Conservation (phyloP, 2,888 invertebrate genomes). For the Drosophila anomalata region DNA sequence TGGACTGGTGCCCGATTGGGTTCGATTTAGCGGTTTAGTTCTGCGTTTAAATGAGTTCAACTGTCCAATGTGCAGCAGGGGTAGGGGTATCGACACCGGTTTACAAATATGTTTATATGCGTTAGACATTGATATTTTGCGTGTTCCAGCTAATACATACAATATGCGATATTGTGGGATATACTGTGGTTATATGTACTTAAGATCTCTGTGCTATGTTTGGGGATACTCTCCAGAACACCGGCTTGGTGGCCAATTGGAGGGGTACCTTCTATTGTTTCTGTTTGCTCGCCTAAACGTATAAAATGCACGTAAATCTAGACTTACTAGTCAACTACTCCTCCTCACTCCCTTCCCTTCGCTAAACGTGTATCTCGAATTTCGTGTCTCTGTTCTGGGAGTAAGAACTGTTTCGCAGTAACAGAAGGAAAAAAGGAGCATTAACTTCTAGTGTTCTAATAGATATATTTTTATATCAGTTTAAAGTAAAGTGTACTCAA, state of each 20-base stretch:
- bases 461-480: slow-evolving; percentile 45
- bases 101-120: slow-evolving; percentile 14
- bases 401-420: neutral
- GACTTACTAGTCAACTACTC: slow-evolving; percentile 57
- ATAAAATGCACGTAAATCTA: slow-evolving; percentile 72
- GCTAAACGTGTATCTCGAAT: slow-evolving; percentile 3
- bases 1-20: neutral
- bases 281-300: slow-evolving; percentile 53
- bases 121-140: slow-evolving; percentile 29
- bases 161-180: slow-evolving; percentile 10
- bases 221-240: no score
- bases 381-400: neutral
- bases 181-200: neutral
- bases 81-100: slow-evolving; percentile 15
- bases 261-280: slow-evolving; percentile 2
- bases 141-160: slow-evolving; percentile 28
- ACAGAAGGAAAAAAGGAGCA: slow-evolving; percentile 16
- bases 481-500: slow-evolving; percentile 64
- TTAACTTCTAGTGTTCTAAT: slow-evolving; percentile 33
- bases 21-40: neutral
- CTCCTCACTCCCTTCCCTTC: slow-evolving; percentile 23
- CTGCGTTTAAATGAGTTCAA: slow-evolving; percentile 9
- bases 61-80: slow-evolving; percentile 9
- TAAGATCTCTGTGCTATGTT: no score
- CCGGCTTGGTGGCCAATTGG: no score